Conservation (phyloP, 2,113 vertebrate genomes). For the Suricata suricatta region DNA sequence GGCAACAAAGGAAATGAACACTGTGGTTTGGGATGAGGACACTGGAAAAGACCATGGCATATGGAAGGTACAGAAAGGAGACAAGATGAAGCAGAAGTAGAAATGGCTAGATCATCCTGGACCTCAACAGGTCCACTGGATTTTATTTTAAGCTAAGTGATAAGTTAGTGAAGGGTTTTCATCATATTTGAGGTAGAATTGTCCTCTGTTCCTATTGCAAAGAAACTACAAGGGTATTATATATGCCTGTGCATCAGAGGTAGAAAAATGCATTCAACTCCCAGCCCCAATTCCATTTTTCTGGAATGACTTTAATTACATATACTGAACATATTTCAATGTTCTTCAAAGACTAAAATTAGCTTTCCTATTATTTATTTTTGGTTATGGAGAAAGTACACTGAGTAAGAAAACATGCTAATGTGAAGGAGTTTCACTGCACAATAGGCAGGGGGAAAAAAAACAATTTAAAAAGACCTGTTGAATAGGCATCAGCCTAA, state of each 20-base stretch:
- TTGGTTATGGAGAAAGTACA: not conserved
- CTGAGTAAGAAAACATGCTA: not conserved
- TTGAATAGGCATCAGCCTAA: not conserved
- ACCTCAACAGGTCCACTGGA: not conserved
- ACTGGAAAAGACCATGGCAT: not conserved
- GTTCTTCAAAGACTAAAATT: slow-evolving; percentile 25
- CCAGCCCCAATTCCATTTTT: not conserved
- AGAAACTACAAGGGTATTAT: not conserved
- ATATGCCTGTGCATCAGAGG: not conserved
- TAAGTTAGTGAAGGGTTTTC: not conserved
- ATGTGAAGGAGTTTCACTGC: not conserved
- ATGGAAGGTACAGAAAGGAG: not conserved
- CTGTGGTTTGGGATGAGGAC: not conserved
- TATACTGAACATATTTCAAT: not conserved
- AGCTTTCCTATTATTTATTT: not conserved
- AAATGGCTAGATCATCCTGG: not conserved
- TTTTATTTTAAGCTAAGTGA: not conserved
- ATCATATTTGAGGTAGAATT: not conserved
- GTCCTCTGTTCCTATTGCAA: not conserved
- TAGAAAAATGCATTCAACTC: not conserved
- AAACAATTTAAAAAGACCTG: not conserved
- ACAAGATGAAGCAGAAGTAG: not conserved
- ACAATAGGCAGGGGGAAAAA: not conserved
- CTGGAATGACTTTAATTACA: not conserved
- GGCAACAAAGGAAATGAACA: not conserved